These are phyloP conservation scores for Bombus huntii DNA, from an alignment of 1,140 invertebrate species.

Conservation along the genomic window DNA sequence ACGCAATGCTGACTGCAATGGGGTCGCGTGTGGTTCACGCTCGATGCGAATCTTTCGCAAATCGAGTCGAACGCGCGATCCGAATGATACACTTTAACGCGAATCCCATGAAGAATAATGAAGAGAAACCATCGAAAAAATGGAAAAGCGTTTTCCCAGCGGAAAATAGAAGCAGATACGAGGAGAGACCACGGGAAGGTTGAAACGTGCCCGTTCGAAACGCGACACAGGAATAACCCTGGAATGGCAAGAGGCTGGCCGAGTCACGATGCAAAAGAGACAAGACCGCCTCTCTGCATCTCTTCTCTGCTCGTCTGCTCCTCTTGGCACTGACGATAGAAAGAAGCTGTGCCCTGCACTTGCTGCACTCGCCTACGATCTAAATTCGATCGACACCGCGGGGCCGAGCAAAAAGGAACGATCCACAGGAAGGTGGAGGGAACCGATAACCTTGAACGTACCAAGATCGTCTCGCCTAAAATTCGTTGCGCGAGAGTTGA, in stretches of 20 bases:
- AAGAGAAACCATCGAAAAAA: background rate
- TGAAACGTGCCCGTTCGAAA: conserved; percentile 31
- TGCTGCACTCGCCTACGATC: conserved; percentile 48
- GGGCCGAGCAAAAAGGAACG: conserved; percentile 51
- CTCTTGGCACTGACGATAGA: conserved; percentile 60
- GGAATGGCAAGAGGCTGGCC: conserved; percentile 47
- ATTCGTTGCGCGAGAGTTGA: background rate
- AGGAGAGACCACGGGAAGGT: background rate
- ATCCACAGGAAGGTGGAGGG: conserved; percentile 43
- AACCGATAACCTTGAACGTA: conserved; percentile 46
- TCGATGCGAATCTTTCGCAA: background rate
- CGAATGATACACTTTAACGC: background rate
- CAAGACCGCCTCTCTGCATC: conserved; percentile 9
- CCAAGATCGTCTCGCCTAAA: conserved; percentile 39
- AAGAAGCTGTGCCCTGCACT: conserved; percentile 46
- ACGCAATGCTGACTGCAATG: conserved; percentile 22
- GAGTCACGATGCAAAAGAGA: conserved; percentile 37
- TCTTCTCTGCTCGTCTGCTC: conserved; percentile 37
- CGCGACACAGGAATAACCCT: conserved; percentile 55
- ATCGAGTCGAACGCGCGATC: background rate
- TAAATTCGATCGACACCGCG: conserved; percentile 66
- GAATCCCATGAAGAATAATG: background rate
- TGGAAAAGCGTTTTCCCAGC: background rate
- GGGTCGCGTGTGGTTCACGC: background rate
- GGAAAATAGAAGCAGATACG: conserved; percentile 4